These are phyloP conservation scores for Carollia perspicillata DNA, from an alignment of 2,113 vertebrate species.

Conservation along the genomic window DNA sequence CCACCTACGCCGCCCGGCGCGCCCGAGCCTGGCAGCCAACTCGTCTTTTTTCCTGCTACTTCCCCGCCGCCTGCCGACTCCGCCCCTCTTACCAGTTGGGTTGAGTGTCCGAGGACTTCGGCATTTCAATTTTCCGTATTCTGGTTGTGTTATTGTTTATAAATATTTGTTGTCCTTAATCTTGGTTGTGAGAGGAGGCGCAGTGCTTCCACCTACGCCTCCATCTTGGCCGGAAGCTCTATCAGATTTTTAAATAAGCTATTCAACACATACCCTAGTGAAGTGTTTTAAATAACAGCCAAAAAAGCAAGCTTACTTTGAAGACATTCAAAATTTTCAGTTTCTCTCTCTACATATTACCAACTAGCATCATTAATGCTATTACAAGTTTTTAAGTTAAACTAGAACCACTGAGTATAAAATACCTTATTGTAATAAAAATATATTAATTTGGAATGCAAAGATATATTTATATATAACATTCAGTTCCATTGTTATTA, in stretches of 20 bases:
- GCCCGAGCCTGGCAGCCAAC: too few species aligned
- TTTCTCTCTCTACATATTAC: not conserved
- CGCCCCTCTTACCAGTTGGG: too few species aligned
- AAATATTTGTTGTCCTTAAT: too few species aligned
- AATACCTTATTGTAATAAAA: conserved; percentile 17
- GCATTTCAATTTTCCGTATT: too few species aligned
- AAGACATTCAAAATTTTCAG: not conserved
- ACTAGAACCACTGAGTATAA: not conserved
- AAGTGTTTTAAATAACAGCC: not conserved
- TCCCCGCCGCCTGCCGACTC: too few species aligned
- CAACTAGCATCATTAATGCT: not conserved
- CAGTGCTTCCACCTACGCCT: too few species aligned
- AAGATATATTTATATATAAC: not conserved
- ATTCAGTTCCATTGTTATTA: conserved; percentile 7
- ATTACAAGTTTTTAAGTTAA: conserved; percentile 5
- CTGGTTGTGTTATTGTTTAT: too few species aligned
- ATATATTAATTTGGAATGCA: not conserved
- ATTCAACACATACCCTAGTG: not conserved
- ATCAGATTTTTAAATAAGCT: not conserved
- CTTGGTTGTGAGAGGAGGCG: too few species aligned
- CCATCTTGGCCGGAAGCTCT: too few species aligned
- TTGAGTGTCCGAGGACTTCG: too few species aligned
- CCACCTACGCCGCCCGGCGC: too few species aligned
- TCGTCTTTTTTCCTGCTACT: too few species aligned
- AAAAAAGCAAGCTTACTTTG: not conserved